Percentiles rank a stretch among this genome's conserved stretches.
Conservation (phyloP, 2,797 vertebrate genomes). For the Labeo calbasu region DNA sequence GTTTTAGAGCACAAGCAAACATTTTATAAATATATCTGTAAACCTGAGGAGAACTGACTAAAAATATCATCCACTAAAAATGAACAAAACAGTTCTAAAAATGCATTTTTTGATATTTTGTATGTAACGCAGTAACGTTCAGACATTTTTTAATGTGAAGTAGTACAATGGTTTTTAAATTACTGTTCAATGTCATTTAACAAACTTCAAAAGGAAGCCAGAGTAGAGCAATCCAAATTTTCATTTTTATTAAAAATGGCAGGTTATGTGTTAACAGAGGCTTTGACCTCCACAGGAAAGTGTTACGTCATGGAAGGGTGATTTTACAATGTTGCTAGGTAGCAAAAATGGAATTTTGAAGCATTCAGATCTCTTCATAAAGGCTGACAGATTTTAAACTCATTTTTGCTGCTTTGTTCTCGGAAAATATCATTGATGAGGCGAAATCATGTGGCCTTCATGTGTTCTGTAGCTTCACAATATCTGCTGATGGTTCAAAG, state of each 20-base stretch:
- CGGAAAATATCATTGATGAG: not conserved
- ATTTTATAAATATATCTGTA: not conserved
- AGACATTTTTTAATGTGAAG: not conserved
- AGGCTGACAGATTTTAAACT: not conserved
- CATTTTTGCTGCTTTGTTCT: not conserved
- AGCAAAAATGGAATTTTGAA: not conserved
- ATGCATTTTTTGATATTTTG: not conserved
- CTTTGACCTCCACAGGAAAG: not conserved
- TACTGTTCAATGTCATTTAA: not conserved
- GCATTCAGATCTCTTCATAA: not conserved
- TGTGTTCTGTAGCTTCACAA: constrained; percentile 6
- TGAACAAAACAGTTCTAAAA: too few relatives aligned
- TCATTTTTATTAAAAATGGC: not conserved
- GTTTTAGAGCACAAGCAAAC: not conserved
- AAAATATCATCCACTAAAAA: not conserved
- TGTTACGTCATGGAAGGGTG: not conserved
- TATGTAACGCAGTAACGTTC: not conserved
- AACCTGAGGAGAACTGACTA: not conserved
- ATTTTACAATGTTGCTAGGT: constrained; percentile 5
- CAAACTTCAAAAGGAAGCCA: too few relatives aligned
- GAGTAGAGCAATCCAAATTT: not conserved
- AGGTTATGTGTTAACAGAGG: not conserved
- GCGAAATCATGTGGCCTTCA: not conserved
- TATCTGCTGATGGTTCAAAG: constrained; percentile 31
- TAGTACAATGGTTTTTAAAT: not conserved